These are phyloP conservation scores for Heteromurus nitidus DNA, from an alignment of 2,888 invertebrate genomes.

Conservation along the genomic window DNA sequence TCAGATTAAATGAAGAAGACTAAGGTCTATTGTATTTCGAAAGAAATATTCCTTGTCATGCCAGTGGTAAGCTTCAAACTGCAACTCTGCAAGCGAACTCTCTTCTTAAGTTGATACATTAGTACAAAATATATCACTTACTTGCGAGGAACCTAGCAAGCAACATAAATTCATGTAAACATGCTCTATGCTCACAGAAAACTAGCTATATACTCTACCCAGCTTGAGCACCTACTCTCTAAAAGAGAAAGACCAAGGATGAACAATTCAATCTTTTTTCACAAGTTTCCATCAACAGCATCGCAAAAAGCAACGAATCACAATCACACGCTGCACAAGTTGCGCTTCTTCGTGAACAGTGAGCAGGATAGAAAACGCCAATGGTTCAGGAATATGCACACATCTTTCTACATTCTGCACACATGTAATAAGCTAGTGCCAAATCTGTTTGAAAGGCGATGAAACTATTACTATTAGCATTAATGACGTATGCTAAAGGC, in stretches of 20 bases:
- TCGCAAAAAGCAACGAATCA: neutral
- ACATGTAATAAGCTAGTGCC: too few species aligned
- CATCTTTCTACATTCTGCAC: neutral
- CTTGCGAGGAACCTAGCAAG: too few species aligned
- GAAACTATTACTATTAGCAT: neutral
- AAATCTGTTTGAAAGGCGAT: neutral
- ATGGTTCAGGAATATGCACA: neutral
- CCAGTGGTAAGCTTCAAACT: too few species aligned
- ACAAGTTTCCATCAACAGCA: conserved; percentile 45
- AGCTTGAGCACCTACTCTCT: conserved; percentile 5
- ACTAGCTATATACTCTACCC: neutral
- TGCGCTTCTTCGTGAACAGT: neutral
- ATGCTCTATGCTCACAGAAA: too few species aligned
- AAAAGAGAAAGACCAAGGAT: conserved; percentile 6
- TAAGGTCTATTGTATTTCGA: too few species aligned
- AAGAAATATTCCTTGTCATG: too few species aligned
- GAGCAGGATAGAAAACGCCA: too few species aligned
- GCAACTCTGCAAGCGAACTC: too few species aligned
- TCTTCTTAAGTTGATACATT: too few species aligned
- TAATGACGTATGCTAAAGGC: neutral
- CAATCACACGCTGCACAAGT: neutral
- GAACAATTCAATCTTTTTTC: conserved; percentile 4
- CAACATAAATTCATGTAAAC: too few species aligned
- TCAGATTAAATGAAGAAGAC: too few species aligned
- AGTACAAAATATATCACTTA: too few species aligned